Conservation (phyloP, 2,797 vertebrate species). For the Gymnoscopelus braueri region DNA sequence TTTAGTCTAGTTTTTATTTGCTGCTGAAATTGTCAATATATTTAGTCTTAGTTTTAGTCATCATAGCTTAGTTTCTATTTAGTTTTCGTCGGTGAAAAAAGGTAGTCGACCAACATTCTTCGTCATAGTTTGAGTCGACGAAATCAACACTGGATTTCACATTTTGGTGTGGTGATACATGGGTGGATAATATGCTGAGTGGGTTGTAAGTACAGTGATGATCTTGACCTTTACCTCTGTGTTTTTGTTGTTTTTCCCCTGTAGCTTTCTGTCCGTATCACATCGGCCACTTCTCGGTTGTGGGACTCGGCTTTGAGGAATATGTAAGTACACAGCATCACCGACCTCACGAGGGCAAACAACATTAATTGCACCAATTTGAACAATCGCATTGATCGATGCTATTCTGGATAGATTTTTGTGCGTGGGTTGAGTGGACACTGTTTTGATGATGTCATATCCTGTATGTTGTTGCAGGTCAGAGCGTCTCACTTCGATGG, state of each 20-base stretch:
- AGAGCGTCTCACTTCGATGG: conserved; percentile 97
- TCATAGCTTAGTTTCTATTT: no score
- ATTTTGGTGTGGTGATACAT: neutral
- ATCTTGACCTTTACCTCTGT: neutral
- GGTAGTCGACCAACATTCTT: no score
- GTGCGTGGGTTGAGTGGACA: no score
- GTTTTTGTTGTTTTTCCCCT: conserved; percentile 2
- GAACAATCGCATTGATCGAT: neutral
- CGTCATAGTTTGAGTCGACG: no score
- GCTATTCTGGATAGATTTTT: neutral
- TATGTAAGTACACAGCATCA: conserved; percentile 83
- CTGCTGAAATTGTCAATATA: no score
- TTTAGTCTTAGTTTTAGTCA: no score
- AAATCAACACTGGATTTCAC: no score
- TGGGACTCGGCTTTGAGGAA: conserved; percentile 95
- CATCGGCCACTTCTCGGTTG: conserved; percentile 96
- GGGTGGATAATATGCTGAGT: no score
- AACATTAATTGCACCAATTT: conserved; percentile 38
- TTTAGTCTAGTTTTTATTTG: no score
- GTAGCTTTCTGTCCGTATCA: conserved; percentile 97
- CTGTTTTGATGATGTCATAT: neutral
- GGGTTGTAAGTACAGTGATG: neutral
- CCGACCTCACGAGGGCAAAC: neutral
- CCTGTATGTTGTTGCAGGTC: conserved; percentile 73
- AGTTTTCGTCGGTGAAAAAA: no score